Evolutionary conservation across 2,113 vertebrate species (phyloP).

Genomic region (Gracilinanus agilis): DNA sequence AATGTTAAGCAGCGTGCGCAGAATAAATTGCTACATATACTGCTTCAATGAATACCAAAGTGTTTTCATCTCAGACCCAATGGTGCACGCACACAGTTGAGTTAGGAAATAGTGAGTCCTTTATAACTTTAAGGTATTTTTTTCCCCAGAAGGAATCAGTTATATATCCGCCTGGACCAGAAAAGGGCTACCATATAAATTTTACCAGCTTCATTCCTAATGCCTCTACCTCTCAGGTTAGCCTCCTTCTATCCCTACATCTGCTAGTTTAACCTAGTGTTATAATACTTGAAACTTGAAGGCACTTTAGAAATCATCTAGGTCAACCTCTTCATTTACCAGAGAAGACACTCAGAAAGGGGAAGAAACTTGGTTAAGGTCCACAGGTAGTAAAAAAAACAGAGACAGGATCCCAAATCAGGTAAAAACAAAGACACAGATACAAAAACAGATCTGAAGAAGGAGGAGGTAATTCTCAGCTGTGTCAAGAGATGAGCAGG

Average conservation of each 20-base stretch:
- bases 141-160: constrained; percentile 20
- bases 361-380: neutral
- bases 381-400: neutral
- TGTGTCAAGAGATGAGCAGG: neutral
- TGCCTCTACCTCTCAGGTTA: neutral
- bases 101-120: constrained; percentile 69
- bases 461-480: neutral
- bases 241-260: neutral
- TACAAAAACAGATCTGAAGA: neutral
- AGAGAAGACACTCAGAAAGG: neutral
- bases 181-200: neutral
- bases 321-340: neutral
- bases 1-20: constrained; percentile 80
- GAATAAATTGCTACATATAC: constrained; percentile 81
- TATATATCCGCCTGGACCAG: neutral
- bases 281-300: neutral
- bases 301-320: neutral
- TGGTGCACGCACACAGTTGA: constrained; percentile 78
- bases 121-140: constrained; percentile 32
- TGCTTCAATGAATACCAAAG: constrained; percentile 84
- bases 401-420: neutral
- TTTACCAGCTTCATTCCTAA: neutral
- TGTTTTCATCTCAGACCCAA: constrained; percentile 80
- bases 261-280: neutral
- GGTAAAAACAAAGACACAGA: neutral